Evolutionary conservation across 2,797 vertebrate genomes (phyloP).

Genomic region (Taeniopygia guttata): DNA sequence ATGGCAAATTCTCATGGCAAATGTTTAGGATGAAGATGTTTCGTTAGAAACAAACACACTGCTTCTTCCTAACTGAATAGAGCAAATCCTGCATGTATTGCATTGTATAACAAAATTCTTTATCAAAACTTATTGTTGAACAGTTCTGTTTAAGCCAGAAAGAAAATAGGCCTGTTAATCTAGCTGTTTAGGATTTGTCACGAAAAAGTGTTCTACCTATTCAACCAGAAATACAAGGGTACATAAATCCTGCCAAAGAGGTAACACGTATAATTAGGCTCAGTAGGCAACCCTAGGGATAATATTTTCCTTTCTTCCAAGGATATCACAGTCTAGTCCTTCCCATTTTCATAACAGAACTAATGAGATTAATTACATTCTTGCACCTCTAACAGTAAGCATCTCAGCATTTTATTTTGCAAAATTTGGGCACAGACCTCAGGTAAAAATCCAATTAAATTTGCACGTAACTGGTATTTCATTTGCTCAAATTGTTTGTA

Average conservation of each 20-base stretch:
- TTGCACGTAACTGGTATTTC: neutral
- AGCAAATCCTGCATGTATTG: neutral
- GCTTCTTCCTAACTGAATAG: neutral
- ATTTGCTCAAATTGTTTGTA: neutral
- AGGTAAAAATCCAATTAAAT: neutral
- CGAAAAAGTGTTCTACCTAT: neutral
- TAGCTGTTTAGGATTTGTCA: neutral
- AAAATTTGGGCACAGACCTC: neutral
- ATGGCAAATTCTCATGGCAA: neutral
- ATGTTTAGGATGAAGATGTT: neutral
- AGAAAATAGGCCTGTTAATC: neutral
- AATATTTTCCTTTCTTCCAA: neutral
- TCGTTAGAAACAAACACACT: neutral
- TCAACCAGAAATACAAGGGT: neutral
- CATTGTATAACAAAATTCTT: neutral
- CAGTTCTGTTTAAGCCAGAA: neutral
- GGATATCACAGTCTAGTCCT: neutral
- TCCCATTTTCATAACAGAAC: neutral
- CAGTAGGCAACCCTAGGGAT: neutral
- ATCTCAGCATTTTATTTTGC: neutral
- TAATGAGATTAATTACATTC: neutral
- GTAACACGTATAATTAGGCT: neutral
- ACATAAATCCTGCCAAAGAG: neutral
- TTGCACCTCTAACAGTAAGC: neutral
- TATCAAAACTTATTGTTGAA: neutral